Evolutionary conservation across 2,888 invertebrate genomes (phyloP), one percentile per base, ranked within the genome.

Genomic region (Dryocosmus kuriphilus): DNA sequence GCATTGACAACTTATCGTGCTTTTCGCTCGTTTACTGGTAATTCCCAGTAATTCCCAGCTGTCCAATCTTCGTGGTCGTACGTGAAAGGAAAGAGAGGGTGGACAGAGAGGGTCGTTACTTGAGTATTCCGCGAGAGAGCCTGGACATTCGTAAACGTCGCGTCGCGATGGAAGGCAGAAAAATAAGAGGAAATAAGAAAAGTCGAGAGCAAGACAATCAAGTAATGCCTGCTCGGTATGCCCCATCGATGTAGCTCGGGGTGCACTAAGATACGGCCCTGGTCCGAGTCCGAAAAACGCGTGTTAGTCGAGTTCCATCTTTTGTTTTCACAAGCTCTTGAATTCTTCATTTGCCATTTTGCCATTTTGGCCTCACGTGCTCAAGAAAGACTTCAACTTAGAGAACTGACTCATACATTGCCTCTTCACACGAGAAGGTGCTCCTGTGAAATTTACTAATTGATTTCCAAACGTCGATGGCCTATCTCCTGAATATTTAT

Each of bases 151-250:
- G 75, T 63, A 65, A 65, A 71, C 65, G 60, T 80, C 57, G 65
- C 76, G 32, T 32, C 51, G 65, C 75, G 67, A 35, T 60, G 60
- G 75, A 74, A 78, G 74, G 75, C 38, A 61, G 75, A 78, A 78
- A 76, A 78, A 76, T 61, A 78, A 76, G 78, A 81, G 77, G 80
- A 80, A 80, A 81, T 78, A 76, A 81, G 77, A 81, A 77, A 77
- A 77, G 80, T 80, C 78, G 74, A 77, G 82, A 74, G 81, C 82
- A 83, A 89, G 89, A 90, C 90, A 90, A 90, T 90, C 90, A 90
- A 88, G 90, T 90, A 90, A 90, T 90, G 90, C 89, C 90, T 90
- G 88, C 86, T 90, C 90, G 88, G 90, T 90, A 90, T 90, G 90
- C 90, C 83, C 80, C 85, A 82, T 85, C 84, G 80, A 76, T 81